Evolutionary conservation across 2,113 vertebrate species (phyloP).

Genomic region (Thinocorus orbignyianus): DNA sequence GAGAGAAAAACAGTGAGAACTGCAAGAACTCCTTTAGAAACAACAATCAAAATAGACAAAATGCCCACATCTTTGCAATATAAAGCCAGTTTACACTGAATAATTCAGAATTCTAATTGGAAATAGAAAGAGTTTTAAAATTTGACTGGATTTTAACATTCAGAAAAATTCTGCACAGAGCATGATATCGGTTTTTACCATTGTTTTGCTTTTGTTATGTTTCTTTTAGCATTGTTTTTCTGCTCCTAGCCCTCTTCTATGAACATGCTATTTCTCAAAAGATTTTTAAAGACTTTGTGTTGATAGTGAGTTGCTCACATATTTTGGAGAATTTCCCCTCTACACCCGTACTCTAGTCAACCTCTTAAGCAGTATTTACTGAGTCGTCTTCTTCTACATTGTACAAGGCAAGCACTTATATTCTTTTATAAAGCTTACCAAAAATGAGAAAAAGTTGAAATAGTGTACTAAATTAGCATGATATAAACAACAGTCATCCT

Average conservation of each 20-base stretch:
- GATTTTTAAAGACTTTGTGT: background rate
- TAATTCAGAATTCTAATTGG: constrained; percentile 12
- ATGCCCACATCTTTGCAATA: background rate
- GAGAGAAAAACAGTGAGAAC: background rate
- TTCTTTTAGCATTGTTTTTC: background rate
- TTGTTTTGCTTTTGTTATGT: background rate
- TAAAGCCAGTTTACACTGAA: background rate
- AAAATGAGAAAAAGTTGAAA: background rate
- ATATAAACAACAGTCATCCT: background rate
- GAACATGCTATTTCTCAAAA: background rate
- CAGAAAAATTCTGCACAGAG: background rate
- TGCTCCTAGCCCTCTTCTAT: background rate
- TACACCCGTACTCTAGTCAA: background rate
- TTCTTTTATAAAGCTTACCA: background rate
- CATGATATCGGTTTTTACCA: background rate
- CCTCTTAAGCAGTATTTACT: background rate
- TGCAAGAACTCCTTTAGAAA: background rate
- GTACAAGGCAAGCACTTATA: background rate
- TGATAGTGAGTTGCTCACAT: background rate
- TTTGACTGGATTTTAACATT: background rate
- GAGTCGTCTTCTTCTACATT: background rate
- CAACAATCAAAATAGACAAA: constrained; percentile 3
- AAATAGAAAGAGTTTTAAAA: background rate
- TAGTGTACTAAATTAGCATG: background rate
- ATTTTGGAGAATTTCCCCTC: background rate